A percentile compares a stretch with the other conserved stretches of the same genome.
Evolutionary conservation across 2,888 invertebrate genomes (phyloP).

Genomic region (Mimumesa dahlbomi): DNA sequence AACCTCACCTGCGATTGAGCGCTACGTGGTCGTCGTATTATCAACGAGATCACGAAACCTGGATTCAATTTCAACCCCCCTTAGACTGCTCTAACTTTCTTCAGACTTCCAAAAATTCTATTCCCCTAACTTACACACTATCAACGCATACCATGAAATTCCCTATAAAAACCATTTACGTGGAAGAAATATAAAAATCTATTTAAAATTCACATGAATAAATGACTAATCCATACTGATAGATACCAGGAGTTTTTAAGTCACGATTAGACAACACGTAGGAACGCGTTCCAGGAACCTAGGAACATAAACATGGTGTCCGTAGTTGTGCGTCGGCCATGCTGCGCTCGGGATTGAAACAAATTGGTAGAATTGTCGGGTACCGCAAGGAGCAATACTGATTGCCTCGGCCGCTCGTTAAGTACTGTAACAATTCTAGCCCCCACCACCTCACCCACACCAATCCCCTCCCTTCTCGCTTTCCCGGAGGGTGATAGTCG

Average conservation of each 20-base stretch:
- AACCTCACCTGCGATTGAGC: conserved; percentile 37
- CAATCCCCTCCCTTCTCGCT: conserved; percentile 45
- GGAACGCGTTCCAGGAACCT: no score
- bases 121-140: no score
- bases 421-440: conserved; percentile 73
- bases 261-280: no score
- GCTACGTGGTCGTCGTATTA: conserved; percentile 25
- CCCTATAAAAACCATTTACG: no score
- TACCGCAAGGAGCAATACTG: conserved; percentile 68
- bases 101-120: no score
- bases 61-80: conserved; percentile 22
- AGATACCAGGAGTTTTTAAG: no score
- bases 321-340: conserved; percentile 66
- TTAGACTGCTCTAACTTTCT: conserved; percentile 4
- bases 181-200: no score
- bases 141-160: no score
- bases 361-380: conserved; percentile 77
- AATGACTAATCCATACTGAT: no score
- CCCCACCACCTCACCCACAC: conserved; percentile 55
- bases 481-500: conserved; percentile 43
- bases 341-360: conserved; percentile 75
- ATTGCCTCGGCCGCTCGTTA: conserved; percentile 75
- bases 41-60: conserved; percentile 51
- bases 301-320: conserved; percentile 74
- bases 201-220: no score